phyloP scores from a whole-genome alignment of 2,888 invertebrate genomes.

The Macrophya alboannulata region DNA sequence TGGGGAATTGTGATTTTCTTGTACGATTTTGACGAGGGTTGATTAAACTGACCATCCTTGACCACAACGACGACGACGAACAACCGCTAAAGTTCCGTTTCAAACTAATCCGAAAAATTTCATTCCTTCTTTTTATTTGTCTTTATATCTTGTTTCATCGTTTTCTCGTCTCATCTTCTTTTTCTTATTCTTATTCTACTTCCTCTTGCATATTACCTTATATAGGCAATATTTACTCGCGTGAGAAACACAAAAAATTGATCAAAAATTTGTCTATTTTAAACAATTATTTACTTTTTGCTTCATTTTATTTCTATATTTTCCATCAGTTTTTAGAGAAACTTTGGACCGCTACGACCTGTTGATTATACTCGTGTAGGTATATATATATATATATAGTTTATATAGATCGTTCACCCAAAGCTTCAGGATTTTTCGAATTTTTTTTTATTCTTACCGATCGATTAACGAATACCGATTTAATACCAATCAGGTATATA shows the following conservation, averaged over 20 bases:
- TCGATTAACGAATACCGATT: too few relatives aligned
- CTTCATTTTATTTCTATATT: not conserved
- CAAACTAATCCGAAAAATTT: not conserved
- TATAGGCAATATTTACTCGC: not conserved
- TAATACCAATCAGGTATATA: too few relatives aligned
- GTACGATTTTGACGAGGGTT: slow-evolving; percentile 33
- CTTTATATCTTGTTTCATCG: too few relatives aligned
- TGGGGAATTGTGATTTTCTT: slow-evolving; percentile 5
- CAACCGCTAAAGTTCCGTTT: not conserved
- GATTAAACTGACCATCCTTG: slow-evolving; percentile 8
- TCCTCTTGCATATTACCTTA: not conserved
- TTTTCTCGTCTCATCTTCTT: not conserved
- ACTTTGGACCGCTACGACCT: not conserved
- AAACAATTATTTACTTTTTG: not conserved
- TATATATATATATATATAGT: too few relatives aligned
- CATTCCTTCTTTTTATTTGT: not conserved
- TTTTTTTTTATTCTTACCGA: too few relatives aligned
- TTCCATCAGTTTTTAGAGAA: not conserved
- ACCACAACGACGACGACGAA: too few relatives aligned
- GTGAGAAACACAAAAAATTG: not conserved
- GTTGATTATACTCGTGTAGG: not conserved
- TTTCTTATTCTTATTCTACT: not conserved
- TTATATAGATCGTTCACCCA: too few relatives aligned
- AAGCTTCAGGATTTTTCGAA: too few relatives aligned
- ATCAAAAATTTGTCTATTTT: not conserved